phyloP scores from a whole-genome alignment of 37 sponge, comb jelly and placozoan genomes.

The Crambe crambe region DNA sequence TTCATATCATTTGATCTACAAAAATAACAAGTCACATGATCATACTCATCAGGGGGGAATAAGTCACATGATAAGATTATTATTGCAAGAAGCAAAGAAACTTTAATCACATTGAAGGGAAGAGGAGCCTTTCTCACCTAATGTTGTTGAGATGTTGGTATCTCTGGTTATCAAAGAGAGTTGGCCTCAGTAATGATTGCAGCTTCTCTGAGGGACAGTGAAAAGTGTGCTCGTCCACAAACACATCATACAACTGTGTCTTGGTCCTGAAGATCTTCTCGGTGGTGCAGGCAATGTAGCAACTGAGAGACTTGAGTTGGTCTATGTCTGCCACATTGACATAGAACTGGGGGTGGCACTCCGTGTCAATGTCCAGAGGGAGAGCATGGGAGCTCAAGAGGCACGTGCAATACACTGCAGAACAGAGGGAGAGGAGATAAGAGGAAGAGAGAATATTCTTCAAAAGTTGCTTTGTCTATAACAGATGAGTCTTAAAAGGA shows the following conservation, averaged over 20 bases:
- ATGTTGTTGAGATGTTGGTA: conserved; percentile 49
- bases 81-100: not conserved
- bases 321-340: conserved; percentile 90
- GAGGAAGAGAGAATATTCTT: not conserved
- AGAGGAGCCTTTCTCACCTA: conserved; percentile 27
- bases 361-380: conserved; percentile 45
- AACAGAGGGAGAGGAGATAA: not conserved
- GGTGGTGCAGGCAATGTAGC: conserved; percentile 91
- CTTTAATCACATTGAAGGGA: not conserved
- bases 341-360: conserved; percentile 80
- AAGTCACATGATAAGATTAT: not conserved
- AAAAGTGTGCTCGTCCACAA: conserved; percentile 54
- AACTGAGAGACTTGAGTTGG: conserved; percentile 30
- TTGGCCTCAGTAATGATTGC: conserved; percentile 47
- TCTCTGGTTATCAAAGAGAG: conserved; percentile 53
- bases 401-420: conserved; percentile 81
- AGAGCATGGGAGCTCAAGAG: conserved; percentile 60
- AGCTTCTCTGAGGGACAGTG: conserved; percentile 19
- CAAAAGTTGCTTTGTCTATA: not conserved
- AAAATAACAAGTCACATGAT: too few relatives aligned
- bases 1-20: not conserved
- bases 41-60: too few relatives aligned
- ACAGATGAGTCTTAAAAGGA: not conserved
- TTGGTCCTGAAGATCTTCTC: conserved; percentile 86
- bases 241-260: conserved; percentile 77